Evolutionary conservation across 2,888 invertebrate genomes (phyloP).

Genomic region (Dolichomitus sp.): DNA sequence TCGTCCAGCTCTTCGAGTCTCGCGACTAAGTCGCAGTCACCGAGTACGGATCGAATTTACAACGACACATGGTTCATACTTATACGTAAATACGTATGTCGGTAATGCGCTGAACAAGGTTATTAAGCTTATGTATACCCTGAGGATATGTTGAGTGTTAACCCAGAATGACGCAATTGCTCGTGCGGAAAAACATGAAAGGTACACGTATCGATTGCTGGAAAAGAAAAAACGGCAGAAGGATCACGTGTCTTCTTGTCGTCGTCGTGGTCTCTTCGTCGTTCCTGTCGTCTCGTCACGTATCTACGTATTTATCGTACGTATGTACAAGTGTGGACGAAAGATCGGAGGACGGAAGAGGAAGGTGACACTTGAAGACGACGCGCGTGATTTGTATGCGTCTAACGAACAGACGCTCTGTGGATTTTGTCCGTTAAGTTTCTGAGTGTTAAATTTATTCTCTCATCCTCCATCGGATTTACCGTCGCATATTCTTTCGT

Average conservation of each 20-base stretch:
- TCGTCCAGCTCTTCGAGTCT: slow-evolving; percentile 3
- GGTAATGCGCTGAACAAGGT: slow-evolving; percentile 10
- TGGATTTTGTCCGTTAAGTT: slow-evolving; percentile 33
- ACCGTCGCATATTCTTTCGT: slow-evolving; percentile 11
- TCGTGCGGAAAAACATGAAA: slow-evolving; percentile 50
- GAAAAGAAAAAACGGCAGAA: slow-evolving; percentile 19
- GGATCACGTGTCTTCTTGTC: slow-evolving; percentile 27
- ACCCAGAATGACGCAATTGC: slow-evolving; percentile 54
- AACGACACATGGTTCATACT: neutral
- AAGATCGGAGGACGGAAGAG: slow-evolving; percentile 41
- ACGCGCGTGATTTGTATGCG: slow-evolving; percentile 57
- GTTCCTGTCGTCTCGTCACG: slow-evolving; percentile 12
- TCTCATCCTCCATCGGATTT: slow-evolving; percentile 8
- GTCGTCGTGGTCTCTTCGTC: slow-evolving; percentile 7
- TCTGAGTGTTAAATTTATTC: slow-evolving; percentile 16
- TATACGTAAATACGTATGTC: neutral
- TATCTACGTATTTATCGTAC: slow-evolving; percentile 1
- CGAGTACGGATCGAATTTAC: slow-evolving; percentile 25
- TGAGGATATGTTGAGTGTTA: slow-evolving; percentile 33
- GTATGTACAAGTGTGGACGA: slow-evolving; percentile 5
- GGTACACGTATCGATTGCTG: slow-evolving; percentile 58
- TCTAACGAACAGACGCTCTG: slow-evolving; percentile 50
- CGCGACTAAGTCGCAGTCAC: neutral
- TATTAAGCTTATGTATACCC: slow-evolving; percentile 10
- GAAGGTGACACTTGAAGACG: slow-evolving; percentile 46